phyloP scores from a whole-genome alignment of 2,888 invertebrate genomes.

The Agelastica alni region DNA sequence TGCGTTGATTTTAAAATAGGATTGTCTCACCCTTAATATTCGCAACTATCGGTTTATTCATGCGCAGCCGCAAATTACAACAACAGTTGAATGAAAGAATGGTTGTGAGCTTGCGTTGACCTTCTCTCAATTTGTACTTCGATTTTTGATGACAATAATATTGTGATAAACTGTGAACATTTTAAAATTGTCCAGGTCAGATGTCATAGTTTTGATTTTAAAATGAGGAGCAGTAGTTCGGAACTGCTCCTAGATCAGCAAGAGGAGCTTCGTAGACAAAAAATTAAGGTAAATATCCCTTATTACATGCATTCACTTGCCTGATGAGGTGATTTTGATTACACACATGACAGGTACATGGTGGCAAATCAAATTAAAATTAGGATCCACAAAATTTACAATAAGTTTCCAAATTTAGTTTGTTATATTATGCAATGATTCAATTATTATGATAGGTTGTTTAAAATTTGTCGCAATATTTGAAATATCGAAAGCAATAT shows the following conservation, averaged over 20 bases:
- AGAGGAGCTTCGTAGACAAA: slow-evolving; percentile 69
- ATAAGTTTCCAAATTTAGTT: no score
- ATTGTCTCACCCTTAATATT: slow-evolving; percentile 5
- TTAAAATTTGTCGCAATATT: no score
- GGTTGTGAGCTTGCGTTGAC: slow-evolving; percentile 23
- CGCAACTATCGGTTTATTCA: background rate
- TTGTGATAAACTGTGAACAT: slow-evolving; percentile 26
- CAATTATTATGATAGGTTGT: no score
- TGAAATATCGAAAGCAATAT: no score
- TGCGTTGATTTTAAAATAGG: background rate
- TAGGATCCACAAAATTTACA: no score
- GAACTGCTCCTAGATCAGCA: slow-evolving; percentile 77
- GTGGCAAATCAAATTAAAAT: no score
- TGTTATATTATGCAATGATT: no score
- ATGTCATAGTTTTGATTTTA: slow-evolving; percentile 52
- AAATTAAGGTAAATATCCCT: slow-evolving; percentile 60
- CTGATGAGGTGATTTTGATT: no score
- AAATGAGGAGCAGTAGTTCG: slow-evolving; percentile 76
- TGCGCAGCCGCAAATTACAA: slow-evolving; percentile 13
- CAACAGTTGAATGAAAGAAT: slow-evolving; percentile 15
- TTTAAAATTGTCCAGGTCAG: slow-evolving; percentile 39
- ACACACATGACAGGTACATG: no score
- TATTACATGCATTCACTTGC: no score
- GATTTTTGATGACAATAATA: slow-evolving; percentile 34
- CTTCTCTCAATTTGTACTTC: slow-evolving; percentile 25